These are phyloP conservation scores for Delphinus delphis DNA, from an alignment of 2,113 vertebrate species.

Conservation along the genomic window DNA sequence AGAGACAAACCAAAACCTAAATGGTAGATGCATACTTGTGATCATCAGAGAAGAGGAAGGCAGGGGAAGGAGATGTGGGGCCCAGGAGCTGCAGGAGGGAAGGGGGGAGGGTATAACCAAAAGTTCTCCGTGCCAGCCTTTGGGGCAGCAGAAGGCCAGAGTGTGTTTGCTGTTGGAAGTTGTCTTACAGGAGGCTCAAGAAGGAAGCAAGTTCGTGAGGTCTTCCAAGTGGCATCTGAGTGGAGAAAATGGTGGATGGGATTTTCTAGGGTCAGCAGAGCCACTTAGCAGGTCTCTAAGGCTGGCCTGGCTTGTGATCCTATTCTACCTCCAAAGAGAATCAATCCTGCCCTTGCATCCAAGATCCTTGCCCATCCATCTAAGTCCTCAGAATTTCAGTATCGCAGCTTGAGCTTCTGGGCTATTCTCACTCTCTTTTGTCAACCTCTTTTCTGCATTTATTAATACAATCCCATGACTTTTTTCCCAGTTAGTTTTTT, in stretches of 20 bases:
- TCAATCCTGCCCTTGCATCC: background rate
- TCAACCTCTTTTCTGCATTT: background rate
- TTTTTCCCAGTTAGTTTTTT: background rate
- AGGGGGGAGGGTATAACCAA: background rate
- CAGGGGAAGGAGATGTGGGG: background rate
- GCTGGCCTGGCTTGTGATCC: background rate
- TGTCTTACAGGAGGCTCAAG: background rate
- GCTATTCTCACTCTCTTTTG: background rate
- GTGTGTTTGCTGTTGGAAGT: background rate
- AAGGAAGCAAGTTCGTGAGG: background rate
- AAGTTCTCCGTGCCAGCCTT: rapidly evolving
- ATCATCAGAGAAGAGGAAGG: background rate
- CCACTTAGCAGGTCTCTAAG: background rate
- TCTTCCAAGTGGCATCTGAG: background rate
- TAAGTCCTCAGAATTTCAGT: background rate
- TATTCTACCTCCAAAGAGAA: background rate
- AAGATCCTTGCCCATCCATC: background rate
- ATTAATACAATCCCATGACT: background rate
- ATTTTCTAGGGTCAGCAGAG: background rate
- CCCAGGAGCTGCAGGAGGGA: too few species aligned
- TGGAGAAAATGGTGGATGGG: background rate
- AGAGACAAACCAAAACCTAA: background rate
- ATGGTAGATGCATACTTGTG: background rate
- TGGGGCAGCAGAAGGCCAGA: background rate
- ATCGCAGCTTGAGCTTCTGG: rapidly evolving